Evolutionary conservation across 2,113 vertebrate genomes (phyloP), one percentile per base, ranked within the genome.

Genomic region (Pterocles orientalis): DNA sequence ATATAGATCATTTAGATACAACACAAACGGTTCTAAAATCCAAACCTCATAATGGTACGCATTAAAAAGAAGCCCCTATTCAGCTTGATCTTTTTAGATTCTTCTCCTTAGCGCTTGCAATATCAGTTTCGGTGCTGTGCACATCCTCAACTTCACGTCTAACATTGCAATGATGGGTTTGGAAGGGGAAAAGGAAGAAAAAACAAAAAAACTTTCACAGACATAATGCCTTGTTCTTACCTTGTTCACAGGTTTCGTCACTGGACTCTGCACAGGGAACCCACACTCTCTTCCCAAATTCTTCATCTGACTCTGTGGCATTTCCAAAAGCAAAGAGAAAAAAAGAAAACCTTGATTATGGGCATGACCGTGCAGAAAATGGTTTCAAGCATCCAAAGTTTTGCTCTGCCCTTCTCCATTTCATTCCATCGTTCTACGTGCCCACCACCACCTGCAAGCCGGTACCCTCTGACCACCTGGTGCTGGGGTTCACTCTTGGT

Each of bases 251-350:
- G 95, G 88, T 82, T 96, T 97, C 4, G 31, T 78, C 92, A 94
- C 86, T 69, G 94, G 80, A 94, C 83, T 96, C 94, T 96, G 95
- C 77, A 94, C 65, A 18, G 95, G 94, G 86, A 96, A 96, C n/a
- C 53, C 96, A 91, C 94, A 96, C 10, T 97, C 95, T 96, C 95
- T 94, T 96, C 92, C 96, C 88, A 96, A 36, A 92, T 57, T 97
- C 96, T 94, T 96, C 95, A 88, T 91, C 86, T 96, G 94, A 92
- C 41, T 84, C 96, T 92, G 88, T 92, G 33, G 34, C 1, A 14
- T 90, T 94, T 75, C 26, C 68, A 82, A 93, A 57, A 86, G 53
- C 39, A 96, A 95, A 96, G 36, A 95, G 61, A 95, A 94, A 95
- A 95, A 97, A 25, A 96, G 26, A 96, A 78, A 90, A 93, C 16